Evolutionary conservation across 2,888 invertebrate species (phyloP).

Genomic region (Caenorhabditis sp.): DNA sequence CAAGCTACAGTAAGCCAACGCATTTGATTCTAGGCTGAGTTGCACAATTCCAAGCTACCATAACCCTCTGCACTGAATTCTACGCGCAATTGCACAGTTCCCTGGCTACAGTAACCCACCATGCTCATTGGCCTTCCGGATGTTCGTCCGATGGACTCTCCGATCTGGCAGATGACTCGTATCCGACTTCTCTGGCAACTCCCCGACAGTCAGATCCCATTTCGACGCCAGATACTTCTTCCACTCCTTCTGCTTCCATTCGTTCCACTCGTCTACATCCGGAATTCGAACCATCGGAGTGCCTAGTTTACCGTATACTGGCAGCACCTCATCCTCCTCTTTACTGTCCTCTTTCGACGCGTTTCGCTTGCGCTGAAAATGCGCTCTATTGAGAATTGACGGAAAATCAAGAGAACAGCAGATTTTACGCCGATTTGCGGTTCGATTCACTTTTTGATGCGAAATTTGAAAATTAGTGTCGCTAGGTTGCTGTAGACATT

Average conservation of each 20-base stretch:
- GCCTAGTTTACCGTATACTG: constrained; percentile 36
- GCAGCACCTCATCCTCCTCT: too few relatives aligned
- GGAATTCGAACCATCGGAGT: constrained; percentile 41
- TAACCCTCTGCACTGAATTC: background rate
- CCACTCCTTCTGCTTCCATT: constrained; percentile 36
- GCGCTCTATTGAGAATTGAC: too few relatives aligned
- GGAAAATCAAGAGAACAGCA: too few relatives aligned
- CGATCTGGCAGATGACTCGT: constrained; percentile 18
- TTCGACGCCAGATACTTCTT: constrained; percentile 38
- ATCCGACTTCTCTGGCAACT: constrained; percentile 36
- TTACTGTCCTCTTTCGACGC: constrained; percentile 9
- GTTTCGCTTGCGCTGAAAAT: constrained; percentile 25
- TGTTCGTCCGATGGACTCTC: constrained; percentile 18
- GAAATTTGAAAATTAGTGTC: too few relatives aligned
- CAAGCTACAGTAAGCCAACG: too few relatives aligned
- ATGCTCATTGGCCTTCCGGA: constrained; percentile 11
- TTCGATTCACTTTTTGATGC: too few relatives aligned
- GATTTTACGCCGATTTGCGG: too few relatives aligned
- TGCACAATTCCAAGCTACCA: background rate
- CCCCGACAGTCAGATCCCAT: constrained; percentile 25
- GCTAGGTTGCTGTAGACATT: too few relatives aligned
- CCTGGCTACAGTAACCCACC: background rate
- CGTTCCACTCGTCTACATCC: constrained; percentile 44
- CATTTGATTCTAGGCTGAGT: too few relatives aligned
- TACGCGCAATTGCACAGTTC: background rate